These are phyloP conservation scores for Pseudochirops cupreus DNA, from an alignment of 2,797 vertebrate species.

Conservation along the genomic window DNA sequence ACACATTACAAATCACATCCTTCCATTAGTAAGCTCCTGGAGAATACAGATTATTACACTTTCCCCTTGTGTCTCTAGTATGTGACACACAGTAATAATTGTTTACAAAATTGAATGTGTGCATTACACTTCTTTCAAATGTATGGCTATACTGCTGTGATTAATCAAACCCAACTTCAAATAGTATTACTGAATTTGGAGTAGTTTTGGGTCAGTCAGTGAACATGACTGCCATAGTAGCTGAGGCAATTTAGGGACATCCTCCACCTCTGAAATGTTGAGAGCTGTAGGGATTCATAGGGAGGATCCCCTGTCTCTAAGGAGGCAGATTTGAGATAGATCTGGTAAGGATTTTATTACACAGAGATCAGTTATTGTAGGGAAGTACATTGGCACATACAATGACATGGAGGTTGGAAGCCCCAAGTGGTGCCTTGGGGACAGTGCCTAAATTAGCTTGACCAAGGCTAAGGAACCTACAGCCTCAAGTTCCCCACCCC, in stretches of 20 bases:
- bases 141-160: not conserved
- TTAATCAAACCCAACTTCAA: not conserved
- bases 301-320: slow-evolving; percentile 17
- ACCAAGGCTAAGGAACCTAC: too few relatives aligned
- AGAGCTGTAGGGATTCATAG: slow-evolving; percentile 9
- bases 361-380: not conserved
- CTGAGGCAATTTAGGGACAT: slow-evolving; percentile 37
- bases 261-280: slow-evolving; percentile 23
- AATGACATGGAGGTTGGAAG: slow-evolving; percentile 6
- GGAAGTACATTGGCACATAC: not conserved
- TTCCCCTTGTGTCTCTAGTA: not conserved
- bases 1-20: not conserved
- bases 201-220: not conserved
- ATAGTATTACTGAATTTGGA: not conserved
- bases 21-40: not conserved
- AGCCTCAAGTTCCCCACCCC: too few relatives aligned
- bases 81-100: not conserved
- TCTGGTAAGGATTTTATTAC: slow-evolving; percentile 1
- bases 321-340: slow-evolving; percentile 30
- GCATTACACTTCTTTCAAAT: not conserved
- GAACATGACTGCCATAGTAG: not conserved
- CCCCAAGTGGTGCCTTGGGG: slow-evolving; percentile 15
- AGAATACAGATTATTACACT: not conserved
- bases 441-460: not conserved
- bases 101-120: not conserved